Base-by-base conservation (phyloP, 2,797 vertebrate species). In the Sardinella longiceps region DNA sequence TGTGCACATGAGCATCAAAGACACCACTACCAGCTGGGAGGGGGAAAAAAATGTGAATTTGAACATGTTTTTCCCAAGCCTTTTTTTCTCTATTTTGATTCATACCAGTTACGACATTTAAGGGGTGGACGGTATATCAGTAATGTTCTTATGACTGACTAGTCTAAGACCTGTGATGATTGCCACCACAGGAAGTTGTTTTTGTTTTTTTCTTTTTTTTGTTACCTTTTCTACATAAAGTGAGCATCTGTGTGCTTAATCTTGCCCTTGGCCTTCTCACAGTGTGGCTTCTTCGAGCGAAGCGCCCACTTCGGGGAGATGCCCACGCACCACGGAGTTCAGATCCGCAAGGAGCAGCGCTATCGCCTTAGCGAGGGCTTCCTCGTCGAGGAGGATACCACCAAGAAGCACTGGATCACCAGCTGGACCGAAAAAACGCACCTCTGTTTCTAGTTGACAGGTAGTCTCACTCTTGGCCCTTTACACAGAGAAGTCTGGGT, bases 241-340 rank as follows among this genome's bases (percentile, higher is more conserved):
- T 60, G 6, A 60, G 56, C 56, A 60, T 25, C n/a, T 60, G 56
- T 25, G 23, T 25, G 51, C 51, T 60, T n/a, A 58, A 7, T 58
- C 20, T 60, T n/a, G 56, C n/a, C 56, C n/a, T n/a, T 25, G 56
- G 23, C 45, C 51, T 60, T 39, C 53, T 74, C 50, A 0, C 93
- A 98, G 97, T 96, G 95, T 53, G 95, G 96, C 80, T 98, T 98
- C 91, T 98, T 98, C 87, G 93, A 93, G 90, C 91, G 96, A 90
- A 93, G 89, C 14, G 90, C 25, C 86, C 95, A 95, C 84, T 96
- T 95, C 92, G 93, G 91, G 15, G 92, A 95, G 87, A 95, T 96
- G 94, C 94, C 92, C 56, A 96, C 96, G 88, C 95, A 98, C 92
- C 95, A 97, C 2, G 96, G 96, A 0, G 96, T 96, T 88, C 95